Evolutionary conservation across 2,113 vertebrate species (phyloP), one percentile per base, ranked within the genome.

Genomic region (Pangasianodon hypophthalmus): DNA sequence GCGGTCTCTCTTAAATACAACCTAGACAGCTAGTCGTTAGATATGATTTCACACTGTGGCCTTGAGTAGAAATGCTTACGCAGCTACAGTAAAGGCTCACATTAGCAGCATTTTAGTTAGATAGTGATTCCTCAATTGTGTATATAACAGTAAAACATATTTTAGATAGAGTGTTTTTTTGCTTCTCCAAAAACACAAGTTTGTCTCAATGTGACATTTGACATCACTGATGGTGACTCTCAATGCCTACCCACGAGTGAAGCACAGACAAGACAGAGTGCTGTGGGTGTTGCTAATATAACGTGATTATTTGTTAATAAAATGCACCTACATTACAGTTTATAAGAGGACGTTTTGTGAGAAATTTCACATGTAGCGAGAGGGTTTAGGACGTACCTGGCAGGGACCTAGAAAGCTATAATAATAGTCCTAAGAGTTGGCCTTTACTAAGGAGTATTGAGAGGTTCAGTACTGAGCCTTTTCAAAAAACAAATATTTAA

Each of bases 221-320:
- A 58, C 69, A 87, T 5, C 54, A 87, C 37, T 58, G 64, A 73
- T 67, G 69, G 67, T 80, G 26, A 46, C 56, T 46, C 44, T 86
- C n/a, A 18, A 37, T 56, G n/a, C 52, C 85, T 56, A 41, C 16
- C 1, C 73, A 87, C 8, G 18, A 69, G 77, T 37, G 41, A 88
- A 80, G 67, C 41, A 77, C 21, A 60, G 10, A 29, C 67, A 37
- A 60, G 10, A 29, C 67, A 37, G 50, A 9, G 50, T 77, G 69
- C 37, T 6, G 3, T 79, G 19, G 32, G 37, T 4, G 2, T 58
- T 60, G 48, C 21, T 87, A 79, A 87, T 26, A 46, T 69, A 50
- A 32, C 5, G 7, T 48, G 7, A 81, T 75, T 21, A 9, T n/a
- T n/a, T 64, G 56, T 80, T 62, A 24, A n/a, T 44, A 41, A 81